These are phyloP conservation scores for Malacoctenus gilli DNA, from an alignment of 2,797 vertebrate genomes.

Conservation along the genomic window DNA sequence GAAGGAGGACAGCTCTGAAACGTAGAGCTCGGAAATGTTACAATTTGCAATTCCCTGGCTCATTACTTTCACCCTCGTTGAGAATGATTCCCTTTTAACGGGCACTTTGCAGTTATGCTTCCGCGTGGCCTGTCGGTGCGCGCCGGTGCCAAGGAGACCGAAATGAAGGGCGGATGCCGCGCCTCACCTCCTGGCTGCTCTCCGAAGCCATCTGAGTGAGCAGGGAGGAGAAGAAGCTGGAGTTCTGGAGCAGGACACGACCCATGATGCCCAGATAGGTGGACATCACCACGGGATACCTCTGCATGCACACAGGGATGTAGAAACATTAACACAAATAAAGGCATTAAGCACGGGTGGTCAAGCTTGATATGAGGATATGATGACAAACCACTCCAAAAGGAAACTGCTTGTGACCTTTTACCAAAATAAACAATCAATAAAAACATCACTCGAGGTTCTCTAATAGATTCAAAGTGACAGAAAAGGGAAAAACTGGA, in stretches of 20 bases:
- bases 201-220: slow-evolving; percentile 91
- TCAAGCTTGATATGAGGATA: slow-evolving; percentile 14
- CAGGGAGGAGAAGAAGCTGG: slow-evolving; percentile 91
- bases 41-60: slow-evolving; percentile 55
- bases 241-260: slow-evolving; percentile 92
- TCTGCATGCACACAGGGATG: slow-evolving; percentile 67
- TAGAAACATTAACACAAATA: background rate
- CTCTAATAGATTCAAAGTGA: no score
- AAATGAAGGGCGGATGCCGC: slow-evolving; percentile 39
- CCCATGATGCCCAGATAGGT: slow-evolving; percentile 93
- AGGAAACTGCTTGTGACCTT: slow-evolving; percentile 24
- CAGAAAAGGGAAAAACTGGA: no score
- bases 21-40: slow-evolving; percentile 25
- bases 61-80: slow-evolving; percentile 49
- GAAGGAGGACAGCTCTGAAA: slow-evolving; percentile 7
- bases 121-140: slow-evolving; percentile 17
- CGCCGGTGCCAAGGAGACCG: slow-evolving; percentile 45
- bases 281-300: slow-evolving; percentile 96
- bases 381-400: slow-evolving; percentile 15
- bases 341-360: slow-evolving; percentile 15
- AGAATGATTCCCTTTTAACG: slow-evolving; percentile 48
- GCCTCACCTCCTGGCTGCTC: slow-evolving; percentile 88
- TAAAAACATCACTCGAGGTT: slow-evolving; percentile 5
- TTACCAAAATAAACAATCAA: slow-evolving; percentile 34
- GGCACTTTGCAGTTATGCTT: slow-evolving; percentile 43